These are phyloP conservation scores for Crotalus horridus DNA, from an alignment of 2,113 vertebrate genomes.

Conservation along the genomic window DNA sequence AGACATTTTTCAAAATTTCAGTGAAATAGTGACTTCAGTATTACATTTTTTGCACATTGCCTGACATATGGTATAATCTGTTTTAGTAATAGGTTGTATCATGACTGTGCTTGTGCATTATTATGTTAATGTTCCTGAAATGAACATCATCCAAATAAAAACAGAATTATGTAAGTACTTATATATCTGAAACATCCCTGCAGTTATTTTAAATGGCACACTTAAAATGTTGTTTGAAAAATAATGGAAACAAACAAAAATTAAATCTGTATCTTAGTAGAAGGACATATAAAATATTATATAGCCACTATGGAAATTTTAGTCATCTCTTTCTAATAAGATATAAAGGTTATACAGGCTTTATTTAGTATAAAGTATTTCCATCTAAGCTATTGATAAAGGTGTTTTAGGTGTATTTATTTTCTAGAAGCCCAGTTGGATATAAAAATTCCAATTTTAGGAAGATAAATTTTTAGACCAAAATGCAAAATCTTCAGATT, in stretches of 20 bases:
- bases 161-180: background rate
- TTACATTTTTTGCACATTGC: background rate
- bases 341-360: background rate
- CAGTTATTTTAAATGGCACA: background rate
- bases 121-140: background rate
- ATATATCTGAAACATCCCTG: background rate
- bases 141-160: background rate
- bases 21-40: background rate
- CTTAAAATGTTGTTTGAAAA: background rate
- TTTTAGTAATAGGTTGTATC: background rate
- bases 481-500: background rate
- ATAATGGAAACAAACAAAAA: background rate
- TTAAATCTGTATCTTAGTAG: background rate
- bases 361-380: background rate
- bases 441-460: background rate
- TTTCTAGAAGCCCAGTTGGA: background rate
- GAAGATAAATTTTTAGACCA: background rate
- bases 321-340: background rate
- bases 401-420: background rate
- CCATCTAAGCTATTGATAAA: background rate
- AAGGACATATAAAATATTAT: background rate
- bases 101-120: background rate
- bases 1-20: background rate
- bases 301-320: background rate
- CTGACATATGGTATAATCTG: background rate